Evolutionary conservation across 2,113 vertebrate species (phyloP).

Genomic region (Saguinus imperator): DNA sequence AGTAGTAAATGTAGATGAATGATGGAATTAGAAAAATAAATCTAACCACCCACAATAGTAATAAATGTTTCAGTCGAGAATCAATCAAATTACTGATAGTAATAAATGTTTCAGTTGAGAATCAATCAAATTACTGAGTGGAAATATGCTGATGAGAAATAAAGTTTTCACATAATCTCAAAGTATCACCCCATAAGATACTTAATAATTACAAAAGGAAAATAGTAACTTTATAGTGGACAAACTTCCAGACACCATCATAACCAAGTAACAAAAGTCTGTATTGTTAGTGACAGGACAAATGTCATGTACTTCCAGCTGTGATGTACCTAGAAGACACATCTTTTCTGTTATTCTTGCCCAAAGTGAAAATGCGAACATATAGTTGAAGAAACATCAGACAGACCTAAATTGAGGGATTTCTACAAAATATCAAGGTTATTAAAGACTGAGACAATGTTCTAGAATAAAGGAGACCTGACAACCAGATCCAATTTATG

Average conservation of each 20-base stretch:
- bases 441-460: neutral
- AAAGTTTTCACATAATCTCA: neutral
- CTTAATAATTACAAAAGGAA: neutral
- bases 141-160: neutral
- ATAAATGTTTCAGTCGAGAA: neutral
- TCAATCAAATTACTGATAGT: neutral
- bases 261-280: neutral
- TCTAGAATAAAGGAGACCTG: neutral
- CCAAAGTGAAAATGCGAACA: neutral
- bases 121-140: neutral
- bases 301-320: neutral
- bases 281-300: neutral
- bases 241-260: neutral
- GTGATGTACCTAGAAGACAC: neutral
- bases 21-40: neutral
- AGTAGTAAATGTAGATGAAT: neutral
- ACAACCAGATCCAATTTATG: neutral
- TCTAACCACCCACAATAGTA: neutral
- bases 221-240: neutral
- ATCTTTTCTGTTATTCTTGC: neutral
- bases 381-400: neutral
- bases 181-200: neutral
- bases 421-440: neutral
- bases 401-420: neutral
- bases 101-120: neutral